Percentiles rank a stretch among this genome's conserved stretches.
phyloP scores from a whole-genome alignment of 2,888 invertebrate species.

The Abrostola triplasia region DNA sequence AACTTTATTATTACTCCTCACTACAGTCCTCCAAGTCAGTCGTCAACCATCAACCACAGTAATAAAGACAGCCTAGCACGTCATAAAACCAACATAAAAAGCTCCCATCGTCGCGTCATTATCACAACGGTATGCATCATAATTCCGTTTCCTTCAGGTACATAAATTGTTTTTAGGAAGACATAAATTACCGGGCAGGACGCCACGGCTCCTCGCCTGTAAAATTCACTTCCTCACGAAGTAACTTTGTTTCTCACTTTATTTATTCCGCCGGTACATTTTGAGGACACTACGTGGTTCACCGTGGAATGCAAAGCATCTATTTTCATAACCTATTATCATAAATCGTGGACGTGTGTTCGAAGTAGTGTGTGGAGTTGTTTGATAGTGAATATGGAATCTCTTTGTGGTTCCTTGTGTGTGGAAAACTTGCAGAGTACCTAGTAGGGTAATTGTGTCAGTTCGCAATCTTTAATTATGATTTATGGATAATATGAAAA shows the following conservation, averaged over 20 bases:
- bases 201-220: constrained; percentile 2
- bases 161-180: constrained; percentile 22
- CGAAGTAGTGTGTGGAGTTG: background rate
- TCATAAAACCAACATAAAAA: constrained; percentile 24
- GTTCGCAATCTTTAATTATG: no score
- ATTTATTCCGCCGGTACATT: constrained; percentile 8
- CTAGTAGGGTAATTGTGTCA: no score
- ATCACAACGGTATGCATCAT: constrained; percentile 18
- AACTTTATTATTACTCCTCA: background rate
- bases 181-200: constrained; percentile 4
- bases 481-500: no score
- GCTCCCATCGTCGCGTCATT: constrained; percentile 1
- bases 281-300: constrained; percentile 2
- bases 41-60: background rate
- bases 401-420: background rate
- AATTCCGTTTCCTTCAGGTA: constrained; percentile 12
- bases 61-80: constrained; percentile 2
- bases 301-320: constrained; percentile 3
- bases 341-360: constrained; percentile 16
- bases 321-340: constrained; percentile 7
- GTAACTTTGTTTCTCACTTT: constrained; percentile 12
- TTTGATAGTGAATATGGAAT: constrained; percentile 1
- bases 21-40: background rate
- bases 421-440: background rate
- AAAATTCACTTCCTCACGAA: constrained; percentile 12